Base-by-base conservation (phyloP, 2,888 invertebrate genomes). In the Lithophane leautieri region DNA sequence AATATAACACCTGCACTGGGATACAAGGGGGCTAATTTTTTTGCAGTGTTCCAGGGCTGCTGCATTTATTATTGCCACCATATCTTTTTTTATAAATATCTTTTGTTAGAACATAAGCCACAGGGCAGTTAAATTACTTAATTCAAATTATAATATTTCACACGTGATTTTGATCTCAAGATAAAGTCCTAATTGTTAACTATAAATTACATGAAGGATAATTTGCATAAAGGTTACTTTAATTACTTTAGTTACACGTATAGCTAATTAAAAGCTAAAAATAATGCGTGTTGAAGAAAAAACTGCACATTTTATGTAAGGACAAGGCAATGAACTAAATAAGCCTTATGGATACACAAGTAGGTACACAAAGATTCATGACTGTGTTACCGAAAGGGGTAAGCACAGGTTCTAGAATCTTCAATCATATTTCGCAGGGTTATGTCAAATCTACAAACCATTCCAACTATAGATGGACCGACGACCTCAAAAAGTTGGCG, bases 121-220 rank as follows among this genome's bases (percentile, higher is more conserved):
- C 50, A 61, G 63, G 67, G 52, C 69, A 68, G 25, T 63, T 67
- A 66, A 79, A 71, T 73, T 16, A 68, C 40, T 56, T 44, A 9
- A 61, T 60, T 70, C 12, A 83, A 68, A 69, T 54, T 14, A 68
- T 63, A 47, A 74, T 70, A 70, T 65, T 70, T 61, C 9, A 76
- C 62, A 79, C 73, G n/a, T 84, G 65, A 67, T 50, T 76, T 76
- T 78, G 75, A 75, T 73, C 75, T 61, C 19, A 34, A 79, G 79
- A 85, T 78, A 79, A 74, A 54, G 56, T 75, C 67, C 56, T 76
- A 78, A 85, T 82, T 68, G 78, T 73, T 62, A 71, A 73, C 73
- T 73, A 85, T 83, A 87, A 81, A 82, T 83, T 72, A 78, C 61
- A 47, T 70, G 71, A 76, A 83, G 77, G 81, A 80, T 78, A 85